Percentiles rank a stretch among this genome's conserved stretches.
Conservation (phyloP, 1,140 invertebrate genomes). For the Delia radicum region DNA sequence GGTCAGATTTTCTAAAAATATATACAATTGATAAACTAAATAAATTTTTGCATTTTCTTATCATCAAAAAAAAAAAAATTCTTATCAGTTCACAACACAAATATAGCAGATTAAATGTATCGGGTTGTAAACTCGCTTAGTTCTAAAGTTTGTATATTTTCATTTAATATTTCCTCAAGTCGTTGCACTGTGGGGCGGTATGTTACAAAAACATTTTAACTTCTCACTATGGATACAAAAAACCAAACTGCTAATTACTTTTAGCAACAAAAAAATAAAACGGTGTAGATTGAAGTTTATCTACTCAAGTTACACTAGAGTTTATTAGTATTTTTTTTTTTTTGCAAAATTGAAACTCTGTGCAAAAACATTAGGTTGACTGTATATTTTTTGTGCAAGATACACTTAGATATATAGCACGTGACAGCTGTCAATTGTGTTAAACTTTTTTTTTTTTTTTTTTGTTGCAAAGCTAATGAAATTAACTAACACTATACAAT, state of each 20-base stretch:
- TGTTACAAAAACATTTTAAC: neutral
- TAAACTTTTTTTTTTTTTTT: neutral
- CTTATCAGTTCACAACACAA: too few relatives aligned
- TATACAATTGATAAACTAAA: too few relatives aligned
- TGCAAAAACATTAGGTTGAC: neutral
- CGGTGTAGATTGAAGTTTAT: neutral
- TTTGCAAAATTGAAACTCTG: neutral
- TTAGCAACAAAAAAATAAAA: neutral
- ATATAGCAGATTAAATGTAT: too few relatives aligned
- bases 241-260: neutral
- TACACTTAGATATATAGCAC: neutral
- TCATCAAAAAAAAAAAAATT: too few relatives aligned
- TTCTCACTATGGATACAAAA: neutral
- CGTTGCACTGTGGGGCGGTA: neutral
- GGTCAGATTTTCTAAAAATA: too few relatives aligned
- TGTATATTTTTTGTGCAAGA: neutral
- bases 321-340: neutral
- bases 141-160: too few relatives aligned
- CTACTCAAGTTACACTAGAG: constrained; percentile 1
- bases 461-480: neutral
- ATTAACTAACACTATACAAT: neutral
- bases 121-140: too few relatives aligned
- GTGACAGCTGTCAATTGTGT: constrained; percentile 1
- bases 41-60: too few relatives aligned
- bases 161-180: neutral